phyloP scores from a whole-genome alignment of 2,797 vertebrate genomes.

The Nothura maculosa region DNA sequence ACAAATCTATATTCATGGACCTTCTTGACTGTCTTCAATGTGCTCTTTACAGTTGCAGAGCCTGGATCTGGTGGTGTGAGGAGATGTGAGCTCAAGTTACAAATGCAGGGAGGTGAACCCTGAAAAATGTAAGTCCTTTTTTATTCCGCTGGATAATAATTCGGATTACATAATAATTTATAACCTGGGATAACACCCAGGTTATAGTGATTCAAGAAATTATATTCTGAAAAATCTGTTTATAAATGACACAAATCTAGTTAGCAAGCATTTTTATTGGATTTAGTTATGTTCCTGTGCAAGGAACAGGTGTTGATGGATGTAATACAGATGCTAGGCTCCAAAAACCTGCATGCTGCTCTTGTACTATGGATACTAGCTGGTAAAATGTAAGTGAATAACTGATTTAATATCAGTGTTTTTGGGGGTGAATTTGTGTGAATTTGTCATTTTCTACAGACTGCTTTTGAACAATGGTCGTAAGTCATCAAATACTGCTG shows the following conservation, averaged over 20 bases:
- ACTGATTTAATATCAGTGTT: neutral
- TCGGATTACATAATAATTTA: neutral
- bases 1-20: neutral
- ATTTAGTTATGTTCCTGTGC: conserved; percentile 26
- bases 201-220: conserved; percentile 20
- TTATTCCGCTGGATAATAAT: neutral
- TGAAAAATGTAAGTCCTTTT: neutral
- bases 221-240: neutral
- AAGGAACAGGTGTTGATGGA: conserved; percentile 22
- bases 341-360: neutral
- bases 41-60: neutral
- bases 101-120: neutral
- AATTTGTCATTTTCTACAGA: neutral
- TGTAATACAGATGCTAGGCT: neutral
- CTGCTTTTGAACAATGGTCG: neutral
- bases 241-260: conserved; percentile 22
- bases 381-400: conserved; percentile 35
- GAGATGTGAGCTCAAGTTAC: neutral
- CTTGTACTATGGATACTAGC: neutral
- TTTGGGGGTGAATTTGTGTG: neutral
- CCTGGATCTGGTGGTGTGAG: neutral
- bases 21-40: neutral
- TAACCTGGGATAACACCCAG: neutral
- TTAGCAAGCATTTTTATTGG: conserved; percentile 13
- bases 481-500: neutral